phyloP scores from a whole-genome alignment of 2,888 invertebrate species.

The Acleris emargana region DNA sequence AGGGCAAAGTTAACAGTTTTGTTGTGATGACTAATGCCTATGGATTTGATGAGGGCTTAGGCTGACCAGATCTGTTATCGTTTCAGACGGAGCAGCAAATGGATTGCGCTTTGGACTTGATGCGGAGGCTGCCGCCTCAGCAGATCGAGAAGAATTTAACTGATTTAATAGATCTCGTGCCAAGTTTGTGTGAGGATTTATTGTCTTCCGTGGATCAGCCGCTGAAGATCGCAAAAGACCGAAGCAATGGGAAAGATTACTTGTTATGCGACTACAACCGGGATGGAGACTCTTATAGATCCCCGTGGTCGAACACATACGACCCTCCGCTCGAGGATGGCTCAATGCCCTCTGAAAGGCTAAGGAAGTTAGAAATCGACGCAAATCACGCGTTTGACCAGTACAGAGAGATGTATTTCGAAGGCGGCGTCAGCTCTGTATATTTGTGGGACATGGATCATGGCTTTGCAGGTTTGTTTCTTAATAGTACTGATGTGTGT shows the following conservation, averaged over 20 bases:
- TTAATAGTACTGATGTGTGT: neutral
- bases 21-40: slow-evolving; percentile 79
- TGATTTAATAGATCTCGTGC: slow-evolving; percentile 98
- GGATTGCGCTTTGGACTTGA: slow-evolving; percentile 99
- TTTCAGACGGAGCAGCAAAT: slow-evolving; percentile 96
- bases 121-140: slow-evolving; percentile 99
- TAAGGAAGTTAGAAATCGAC: slow-evolving; percentile 97
- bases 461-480: slow-evolving; percentile 93
- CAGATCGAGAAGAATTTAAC: slow-evolving; percentile 99
- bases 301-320: slow-evolving; percentile 99
- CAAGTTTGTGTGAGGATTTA: slow-evolving; percentile 97
- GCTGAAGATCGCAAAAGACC: slow-evolving; percentile 97
- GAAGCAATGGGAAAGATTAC: slow-evolving; percentile 97
- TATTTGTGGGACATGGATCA: slow-evolving; percentile 99
- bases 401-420: slow-evolving; percentile 99
- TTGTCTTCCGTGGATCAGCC: slow-evolving; percentile 99
- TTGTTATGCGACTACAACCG: slow-evolving; percentile 99
- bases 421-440: slow-evolving; percentile 99
- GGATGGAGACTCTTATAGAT: slow-evolving; percentile 99
- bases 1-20: slow-evolving; percentile 44
- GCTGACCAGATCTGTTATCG: slow-evolving; percentile 44
- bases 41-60: slow-evolving; percentile 49
- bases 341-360: slow-evolving; percentile 97
- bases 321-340: slow-evolving; percentile 99
- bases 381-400: slow-evolving; percentile 99